Conservation (phyloP, 2,113 vertebrate genomes). For the Todiramphus saurophagus region DNA sequence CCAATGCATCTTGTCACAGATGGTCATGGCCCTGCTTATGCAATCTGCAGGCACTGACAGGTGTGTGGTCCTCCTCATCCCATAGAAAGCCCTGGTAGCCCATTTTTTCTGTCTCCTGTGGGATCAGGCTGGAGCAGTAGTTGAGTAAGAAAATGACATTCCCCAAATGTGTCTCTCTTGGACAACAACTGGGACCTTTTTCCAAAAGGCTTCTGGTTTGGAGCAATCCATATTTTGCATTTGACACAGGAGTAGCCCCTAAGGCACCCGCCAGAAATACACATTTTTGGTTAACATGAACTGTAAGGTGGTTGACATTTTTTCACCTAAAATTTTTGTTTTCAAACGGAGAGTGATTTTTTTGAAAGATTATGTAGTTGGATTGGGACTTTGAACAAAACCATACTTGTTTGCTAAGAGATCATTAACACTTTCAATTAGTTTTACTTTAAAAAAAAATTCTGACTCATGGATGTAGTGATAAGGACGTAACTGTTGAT, state of each 20-base stretch:
- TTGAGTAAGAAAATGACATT: neutral
- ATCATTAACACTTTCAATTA: neutral
- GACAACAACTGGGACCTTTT: neutral
- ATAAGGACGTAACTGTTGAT: neutral
- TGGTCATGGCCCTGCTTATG: fast-evolving
- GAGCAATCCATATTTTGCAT: neutral
- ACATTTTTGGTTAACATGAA: neutral
- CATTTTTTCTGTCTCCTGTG: neutral
- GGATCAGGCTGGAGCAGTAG: neutral
- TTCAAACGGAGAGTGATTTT: neutral
- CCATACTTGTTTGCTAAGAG: neutral
- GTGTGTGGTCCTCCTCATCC: neutral
- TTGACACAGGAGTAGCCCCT: neutral
- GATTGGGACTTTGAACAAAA: neutral
- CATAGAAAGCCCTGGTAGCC: neutral
- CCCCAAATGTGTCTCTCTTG: neutral
- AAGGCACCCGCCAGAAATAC: neutral
- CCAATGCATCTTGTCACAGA: neutral
- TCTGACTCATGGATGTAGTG: neutral
- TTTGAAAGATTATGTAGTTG: neutral
- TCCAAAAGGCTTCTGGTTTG: neutral
- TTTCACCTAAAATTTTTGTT: neutral
- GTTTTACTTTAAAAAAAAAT: neutral
- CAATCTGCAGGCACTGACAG: neutral
- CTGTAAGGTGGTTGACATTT: neutral